Percentiles rank a stretch among this genome's conserved stretches.
These are phyloP conservation scores for Anarsia innoxiella DNA, from an alignment of 2,888 invertebrate species.

Conservation along the genomic window DNA sequence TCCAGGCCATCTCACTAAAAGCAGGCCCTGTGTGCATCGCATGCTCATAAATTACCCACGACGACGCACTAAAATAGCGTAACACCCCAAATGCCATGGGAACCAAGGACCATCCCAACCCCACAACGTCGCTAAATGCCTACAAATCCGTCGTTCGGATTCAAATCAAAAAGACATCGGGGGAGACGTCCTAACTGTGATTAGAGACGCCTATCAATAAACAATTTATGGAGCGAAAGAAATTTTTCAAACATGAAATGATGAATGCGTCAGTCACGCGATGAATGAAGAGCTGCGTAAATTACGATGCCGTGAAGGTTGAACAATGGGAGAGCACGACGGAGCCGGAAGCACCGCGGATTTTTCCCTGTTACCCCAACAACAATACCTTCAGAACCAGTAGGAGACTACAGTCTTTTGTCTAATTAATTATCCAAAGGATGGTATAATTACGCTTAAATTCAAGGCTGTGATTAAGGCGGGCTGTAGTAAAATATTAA, in stretches of 20 bases:
- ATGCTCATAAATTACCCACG: conserved; percentile 65
- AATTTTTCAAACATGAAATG: conserved; percentile 47
- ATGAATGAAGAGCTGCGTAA: conserved; percentile 53
- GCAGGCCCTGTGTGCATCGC: conserved; percentile 53
- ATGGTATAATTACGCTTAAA: conserved; percentile 62
- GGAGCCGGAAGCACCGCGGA: conserved; percentile 52
- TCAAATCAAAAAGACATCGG: conserved; percentile 68
- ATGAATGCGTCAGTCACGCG: conserved; percentile 60
- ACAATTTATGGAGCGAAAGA: conserved; percentile 57
- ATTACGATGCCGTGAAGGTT: conserved; percentile 42
- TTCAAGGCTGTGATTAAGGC: conserved; percentile 52
- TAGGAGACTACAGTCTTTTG: conserved; percentile 54
- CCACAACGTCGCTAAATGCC: conserved; percentile 56
- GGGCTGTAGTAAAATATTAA: conserved; percentile 48
- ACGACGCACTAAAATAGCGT: conserved; percentile 71
- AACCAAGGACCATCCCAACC: conserved; percentile 43
- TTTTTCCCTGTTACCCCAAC: conserved; percentile 62
- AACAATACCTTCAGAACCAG: conserved; percentile 58
- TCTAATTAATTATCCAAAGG: conserved; percentile 66
- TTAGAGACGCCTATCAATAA: conserved; percentile 66
- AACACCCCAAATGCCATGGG: conserved; percentile 68
- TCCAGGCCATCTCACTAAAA: conserved; percentile 61
- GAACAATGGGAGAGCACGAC: conserved; percentile 43
- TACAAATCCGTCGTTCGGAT: conserved; percentile 59
- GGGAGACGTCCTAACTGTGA: conserved; percentile 44